Percentiles rank a stretch among this genome's conserved stretches.
These are phyloP conservation scores for Empidonax alnorum DNA, from an alignment of 2,113 vertebrate genomes.

Conservation along the genomic window DNA sequence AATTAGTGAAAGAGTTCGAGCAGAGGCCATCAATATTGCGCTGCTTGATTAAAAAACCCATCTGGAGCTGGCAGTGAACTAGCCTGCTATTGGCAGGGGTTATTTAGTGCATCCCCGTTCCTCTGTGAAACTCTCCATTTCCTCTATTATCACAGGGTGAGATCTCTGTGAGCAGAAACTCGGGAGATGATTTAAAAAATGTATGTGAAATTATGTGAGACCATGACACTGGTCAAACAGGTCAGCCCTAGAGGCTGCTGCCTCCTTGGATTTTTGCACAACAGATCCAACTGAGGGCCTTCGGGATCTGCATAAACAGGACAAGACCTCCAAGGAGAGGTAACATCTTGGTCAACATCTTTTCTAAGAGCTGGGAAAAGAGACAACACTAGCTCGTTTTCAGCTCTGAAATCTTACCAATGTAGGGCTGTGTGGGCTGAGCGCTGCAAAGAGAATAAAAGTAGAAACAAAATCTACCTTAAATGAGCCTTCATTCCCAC, in stretches of 20 bases:
- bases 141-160: slow-evolving; percentile 12
- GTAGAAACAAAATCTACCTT: neutral
- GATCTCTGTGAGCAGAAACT: neutral
- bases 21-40: slow-evolving; percentile 68
- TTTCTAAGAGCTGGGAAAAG: neutral
- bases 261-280: neutral
- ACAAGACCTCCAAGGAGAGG: neutral
- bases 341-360: neutral
- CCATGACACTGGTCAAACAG: neutral
- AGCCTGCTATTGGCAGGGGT: slow-evolving; percentile 40
- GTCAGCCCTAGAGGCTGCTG: neutral
- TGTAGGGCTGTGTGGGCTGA: slow-evolving; percentile 2
- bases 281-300: neutral
- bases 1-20: slow-evolving; percentile 69
- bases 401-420: neutral
- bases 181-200: neutral
- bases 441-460: neutral
- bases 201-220: neutral
- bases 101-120: slow-evolving; percentile 50
- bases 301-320: neutral
- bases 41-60: slow-evolving; percentile 66
- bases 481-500: neutral
- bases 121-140: neutral
- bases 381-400: neutral
- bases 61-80: slow-evolving; percentile 53